Evolutionary conservation across 2,797 vertebrate species (phyloP), one percentile per base, ranked within the genome.

Genomic region (Amphiprion clarkii): DNA sequence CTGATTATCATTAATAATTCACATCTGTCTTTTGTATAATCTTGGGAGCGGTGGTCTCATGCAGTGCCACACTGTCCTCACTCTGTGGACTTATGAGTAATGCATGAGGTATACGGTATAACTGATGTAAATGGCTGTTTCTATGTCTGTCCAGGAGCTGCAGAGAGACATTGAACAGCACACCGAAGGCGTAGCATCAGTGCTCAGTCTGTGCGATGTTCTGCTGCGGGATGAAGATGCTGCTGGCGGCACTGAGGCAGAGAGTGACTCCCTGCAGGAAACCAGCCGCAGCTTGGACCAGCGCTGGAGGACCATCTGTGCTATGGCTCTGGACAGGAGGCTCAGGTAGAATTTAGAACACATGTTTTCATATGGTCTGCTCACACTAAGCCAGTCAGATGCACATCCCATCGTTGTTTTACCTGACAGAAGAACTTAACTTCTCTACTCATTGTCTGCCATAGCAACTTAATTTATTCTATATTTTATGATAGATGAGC

Each of bases 151-250:
- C 59, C 86, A 99, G 98, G 97, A 97, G 82, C 94, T 99, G 81
- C 98, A 99, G 89, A 90, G 94, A 52, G 98, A 99, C 91, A 98
- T 99, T 3, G 96, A 99, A 72, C 96, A 97, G 70, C 97, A 98
- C 85, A 96, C 95, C 0, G 95, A 96, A 0, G 95, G 96, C 0
- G 96, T 99, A 9, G 95, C 95, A 1, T 98, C 98, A 0, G 96
- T 98, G 52, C 96, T 99, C 58, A 96, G 85, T 25, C 95, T 98
- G 74, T 99, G 98, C 3, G 96, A 99, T 0, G 94, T 96, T 6
- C 87, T 99, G 62, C 92, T 98, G 2, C 94, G 92, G 0, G 97
- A 99, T 63, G 95, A 97, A 0, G 97, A 98, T 5, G 96, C 96
- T 91, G 92, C 0, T 0, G 77, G 84, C 5, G 63, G 78, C 67